Base-by-base conservation (phyloP, 2,797 vertebrate species). In the Taeniopygia guttata region DNA sequence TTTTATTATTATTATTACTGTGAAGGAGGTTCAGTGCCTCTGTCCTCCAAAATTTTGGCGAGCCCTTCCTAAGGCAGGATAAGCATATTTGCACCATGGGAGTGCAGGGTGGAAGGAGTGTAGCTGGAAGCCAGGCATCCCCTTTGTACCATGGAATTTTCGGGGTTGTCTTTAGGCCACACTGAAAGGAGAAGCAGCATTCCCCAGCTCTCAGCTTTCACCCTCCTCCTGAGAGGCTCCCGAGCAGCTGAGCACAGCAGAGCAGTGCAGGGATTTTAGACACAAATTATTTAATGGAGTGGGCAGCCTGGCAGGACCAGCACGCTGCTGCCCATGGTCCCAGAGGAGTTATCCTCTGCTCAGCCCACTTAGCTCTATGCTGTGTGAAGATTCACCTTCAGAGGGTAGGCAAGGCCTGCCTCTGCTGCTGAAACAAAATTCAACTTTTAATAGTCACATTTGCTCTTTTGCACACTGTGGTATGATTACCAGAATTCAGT, bases 121-220 rank as follows among this genome's bases (percentile, higher is more conserved):
- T 18, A 60, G 77, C 55, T 81, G 70, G 40, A 78, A 73, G 9
- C 21, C 1, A 8, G 30, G 73, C 42, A 89, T 22, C 94, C 87
- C 64, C 64, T 89, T 84, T 64, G 66, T 68, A n/a, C 23, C 6
- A 0, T 16, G 80, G 70, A 82, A 82, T 84, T 88, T 87, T 87
- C 14, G 45, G 74, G 77, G 93, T 85, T 84, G 87, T 21, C 87
- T 51, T 94, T 88, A 89, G 89, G 93, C 93, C 84, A 60, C 1
- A 49, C 68, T 54, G 52, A 94, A 89, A 82, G 0, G 25, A 95
- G 90, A 45, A 84, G 83, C 83, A 87, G 77, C 87, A 94, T 94
- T 96, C 94, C 79, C 87, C 79, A 76, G 80, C 56, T 94, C 94
- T 97, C 95, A 87, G 80, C 80, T 96, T 96, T 95, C 95, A 84